Base-by-base conservation (phyloP, 2,888 invertebrate genomes). In the Orchesellides sinensis region DNA sequence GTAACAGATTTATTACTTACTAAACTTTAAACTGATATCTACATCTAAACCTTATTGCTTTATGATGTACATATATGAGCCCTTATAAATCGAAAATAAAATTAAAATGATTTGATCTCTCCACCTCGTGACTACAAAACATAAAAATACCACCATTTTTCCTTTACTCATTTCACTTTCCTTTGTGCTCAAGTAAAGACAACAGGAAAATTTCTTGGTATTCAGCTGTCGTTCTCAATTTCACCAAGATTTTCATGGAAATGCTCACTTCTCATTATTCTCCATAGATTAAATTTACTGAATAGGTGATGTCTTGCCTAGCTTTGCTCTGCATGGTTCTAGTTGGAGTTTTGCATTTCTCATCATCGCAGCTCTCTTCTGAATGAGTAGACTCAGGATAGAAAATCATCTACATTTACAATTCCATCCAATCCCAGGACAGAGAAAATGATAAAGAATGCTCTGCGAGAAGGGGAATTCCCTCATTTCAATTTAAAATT, bases 401-500 rank as follows among this genome's bases (percentile, higher is more conserved):
- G 74, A 68, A 81, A 75, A 82, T 75, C 52, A 75, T 83, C 77
- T 65, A 77, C 77, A 83, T 83, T 83, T 77, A 83, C 83, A 83
- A 83, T 83, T 83, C 77, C 66, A 83, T 77, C 83, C 83, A 83
- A 83, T 83, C 83, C 83, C 83, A 83, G 77, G 65, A 77, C 77
- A 68, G 82, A 75, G 82, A 80, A 80, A 80, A 80, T 80, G 82
- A 75, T 59, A 69, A 66, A 80, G 69, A 17, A 69, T 27, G 29
- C 35, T 54, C 77, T 66, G 29, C 32, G 70, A 52, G 80, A 84
- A 68, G 75, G 75, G 78, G 74, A 74, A 83, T 77, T 81, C 78
- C 77, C 83, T 81, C 85, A 85, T 85, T 85, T 85, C 84, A 85
- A 84, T 85, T 84, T 84, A 85, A 85, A 84, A 85, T 85, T 85